Base-by-base conservation (phyloP, 2,797 vertebrate species). In the Dryobates pubescens region DNA sequence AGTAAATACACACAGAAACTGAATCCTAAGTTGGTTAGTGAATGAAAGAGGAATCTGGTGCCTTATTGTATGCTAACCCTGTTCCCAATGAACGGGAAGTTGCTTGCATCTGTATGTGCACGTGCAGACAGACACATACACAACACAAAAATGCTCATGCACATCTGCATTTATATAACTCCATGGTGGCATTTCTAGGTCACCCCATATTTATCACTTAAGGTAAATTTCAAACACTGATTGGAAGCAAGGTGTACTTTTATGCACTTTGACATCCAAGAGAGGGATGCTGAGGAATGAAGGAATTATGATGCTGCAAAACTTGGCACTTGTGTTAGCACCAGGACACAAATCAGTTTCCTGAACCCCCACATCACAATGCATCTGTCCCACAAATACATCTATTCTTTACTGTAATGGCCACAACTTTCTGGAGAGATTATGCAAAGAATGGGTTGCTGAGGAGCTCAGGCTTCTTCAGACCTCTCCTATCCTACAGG, bases 101-200 rank as follows among this genome's bases (percentile, higher is more conserved):
- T 77, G 24, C 15, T 64, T 32, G 13, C 1, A 5, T 6, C 43
- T 17, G 3, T 9, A 20, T 13, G 5, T 0, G 0, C 17, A 45
- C 1, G 1, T 2, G 6, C 26, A 47, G 30, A 43, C 32, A 75
- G 17, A n/a, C 2, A 2, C 36, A 26, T 45, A 41, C 29, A 63
- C 38, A 38, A 38, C 38, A 38, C 38, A 38, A 38, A 38, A 65
- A 43, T 3, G 2, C 14, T 17, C 34, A 2, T 2, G 8, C 7
- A 58, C 4, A 3, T 4, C 3, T 24, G 17, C n/a, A 34, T 6
- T 0, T 17, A 43, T 5, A 51, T n/a, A 69, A 6, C 17, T 38
- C 58, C 54, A 18, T 19, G 23, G 13, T 49, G 23, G 13, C 47
- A 3, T 18, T 58, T 18, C 20, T 56, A 2, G 2, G 19, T 22